Evolutionary conservation across 1,140 invertebrate genomes (phyloP), one percentile per base, ranked within the genome.

Genomic region (Agrypnia vestita): DNA sequence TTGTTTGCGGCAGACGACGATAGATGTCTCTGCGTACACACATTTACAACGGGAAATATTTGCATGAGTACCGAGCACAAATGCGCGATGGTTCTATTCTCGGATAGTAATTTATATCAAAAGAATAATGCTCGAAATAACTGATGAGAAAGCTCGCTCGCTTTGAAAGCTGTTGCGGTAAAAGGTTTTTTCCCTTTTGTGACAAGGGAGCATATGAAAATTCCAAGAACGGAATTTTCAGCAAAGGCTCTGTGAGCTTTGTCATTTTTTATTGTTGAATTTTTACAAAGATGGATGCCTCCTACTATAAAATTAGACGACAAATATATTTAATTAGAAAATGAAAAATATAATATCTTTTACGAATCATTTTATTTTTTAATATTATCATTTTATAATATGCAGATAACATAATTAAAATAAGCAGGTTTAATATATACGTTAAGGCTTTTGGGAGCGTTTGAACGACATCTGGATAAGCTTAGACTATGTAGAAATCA

Each of bases 101-200:
- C 59, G 64, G 71, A 80, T 83, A 83, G 82, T 83, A 83, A 83
- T 83, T 83, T 83, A 80, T 76, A 80, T 83, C 79, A 83, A 83
- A 83, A 83, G 82, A 83, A 83, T 80, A 83, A 83, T 80, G 62
- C 75, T 61, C 76, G 79, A 80, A 80, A 83, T 80, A 80, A 83
- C 76, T 83, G 82, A 83, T 64, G 79, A 83, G 79, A 83, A 83
- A 80, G 76, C 78, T 79, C 76, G 71, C 75, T 71, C 53, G 75
- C 61, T 79, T 77, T 78, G 49, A 78, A 82, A 80, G 67, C 81
- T 80, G 78, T 80, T 80, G 78, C 67, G 75, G 75, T 78, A 74
- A 83, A 83, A 83, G 82, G 62, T 83, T 83, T 82, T 79, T 80
- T 80, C 69, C 75, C 71, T 80, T 83, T 83, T 79, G 74, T 51